Evolutionary conservation across 2,797 vertebrate species (phyloP).

Genomic region (Heterohyrax brucei): DNA sequence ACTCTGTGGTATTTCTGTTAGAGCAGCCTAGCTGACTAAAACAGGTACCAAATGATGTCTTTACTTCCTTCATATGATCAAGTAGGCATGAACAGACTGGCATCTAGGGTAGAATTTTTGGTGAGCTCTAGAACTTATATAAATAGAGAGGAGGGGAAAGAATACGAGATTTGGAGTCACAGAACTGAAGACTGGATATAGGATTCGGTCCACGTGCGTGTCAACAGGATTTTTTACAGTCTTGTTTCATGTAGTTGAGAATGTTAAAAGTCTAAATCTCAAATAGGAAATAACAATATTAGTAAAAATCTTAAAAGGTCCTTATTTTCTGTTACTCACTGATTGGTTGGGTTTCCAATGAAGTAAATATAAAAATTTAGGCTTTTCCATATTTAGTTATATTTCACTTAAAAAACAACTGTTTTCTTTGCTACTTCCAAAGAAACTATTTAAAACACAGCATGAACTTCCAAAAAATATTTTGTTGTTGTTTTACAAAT

Average conservation of each 20-base stretch:
- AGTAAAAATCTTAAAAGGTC: slow-evolving; percentile 25
- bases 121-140: not conserved
- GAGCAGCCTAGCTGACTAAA: too few relatives aligned
- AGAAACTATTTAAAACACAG: slow-evolving; percentile 39
- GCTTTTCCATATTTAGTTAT: not conserved
- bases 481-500: not conserved
- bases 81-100: not conserved
- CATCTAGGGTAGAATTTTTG: not conserved
- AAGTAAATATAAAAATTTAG: not conserved
- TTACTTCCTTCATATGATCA: not conserved
- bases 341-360: not conserved
- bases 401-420: slow-evolving; percentile 18
- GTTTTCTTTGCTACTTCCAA: not conserved
- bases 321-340: not conserved
- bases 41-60: not conserved
- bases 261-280: not conserved
- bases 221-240: not conserved
- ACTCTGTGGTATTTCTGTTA: too few relatives aligned
- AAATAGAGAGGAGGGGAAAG: not conserved
- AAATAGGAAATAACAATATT: not conserved
- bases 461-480: not conserved
- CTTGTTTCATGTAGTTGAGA: not conserved
- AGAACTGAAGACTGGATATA: not conserved
- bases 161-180: not conserved
- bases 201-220: not conserved